These are phyloP conservation scores for Scaptomyza graminum DNA, from an alignment of 1,140 invertebrate genomes.

Conservation along the genomic window DNA sequence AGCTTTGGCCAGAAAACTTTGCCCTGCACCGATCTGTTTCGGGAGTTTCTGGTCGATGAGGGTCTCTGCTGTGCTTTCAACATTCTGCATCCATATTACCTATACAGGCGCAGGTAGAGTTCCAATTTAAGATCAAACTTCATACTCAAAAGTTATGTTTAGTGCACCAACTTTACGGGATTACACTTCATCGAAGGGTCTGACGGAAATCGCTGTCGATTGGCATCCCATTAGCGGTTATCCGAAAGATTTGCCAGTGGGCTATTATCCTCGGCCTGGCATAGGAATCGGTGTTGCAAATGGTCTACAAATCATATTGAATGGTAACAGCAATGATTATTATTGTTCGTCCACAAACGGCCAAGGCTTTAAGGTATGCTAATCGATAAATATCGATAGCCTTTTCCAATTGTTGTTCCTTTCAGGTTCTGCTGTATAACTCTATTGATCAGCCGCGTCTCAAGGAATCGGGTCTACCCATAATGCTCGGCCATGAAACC, in stretches of 20 bases:
- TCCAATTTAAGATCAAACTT: too few relatives aligned
- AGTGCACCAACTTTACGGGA: conserved; percentile 49
- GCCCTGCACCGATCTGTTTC: conserved; percentile 89
- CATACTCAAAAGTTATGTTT: conserved; percentile 70
- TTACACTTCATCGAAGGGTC: conserved; percentile 60
- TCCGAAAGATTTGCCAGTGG: conserved; percentile 48
- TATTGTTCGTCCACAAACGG: conserved; percentile 91
- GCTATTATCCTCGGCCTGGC: conserved; percentile 60
- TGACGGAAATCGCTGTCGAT: conserved; percentile 84
- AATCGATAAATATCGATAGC: background rate
- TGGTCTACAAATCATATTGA: conserved; percentile 88
- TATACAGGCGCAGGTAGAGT: conserved; percentile 85
- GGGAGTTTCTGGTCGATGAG: conserved; percentile 91
- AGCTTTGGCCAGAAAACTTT: conserved; percentile 48
- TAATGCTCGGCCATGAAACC: conserved; percentile 68
- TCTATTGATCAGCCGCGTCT: conserved; percentile 73
- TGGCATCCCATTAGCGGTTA: conserved; percentile 86
- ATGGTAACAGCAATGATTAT: conserved; percentile 89
- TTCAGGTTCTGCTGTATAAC: conserved; percentile 71
- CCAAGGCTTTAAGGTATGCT: conserved; percentile 88
- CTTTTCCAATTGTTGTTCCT: background rate
- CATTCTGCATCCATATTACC: conserved; percentile 87
- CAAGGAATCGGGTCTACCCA: conserved; percentile 68
- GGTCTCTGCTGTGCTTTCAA: conserved; percentile 93
- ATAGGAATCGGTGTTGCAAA: conserved; percentile 87